Percentiles rank a stretch among this genome's conserved stretches.
Evolutionary conservation across 2,888 invertebrate genomes (phyloP).

Genomic region (Eupithecia tripunctaria): DNA sequence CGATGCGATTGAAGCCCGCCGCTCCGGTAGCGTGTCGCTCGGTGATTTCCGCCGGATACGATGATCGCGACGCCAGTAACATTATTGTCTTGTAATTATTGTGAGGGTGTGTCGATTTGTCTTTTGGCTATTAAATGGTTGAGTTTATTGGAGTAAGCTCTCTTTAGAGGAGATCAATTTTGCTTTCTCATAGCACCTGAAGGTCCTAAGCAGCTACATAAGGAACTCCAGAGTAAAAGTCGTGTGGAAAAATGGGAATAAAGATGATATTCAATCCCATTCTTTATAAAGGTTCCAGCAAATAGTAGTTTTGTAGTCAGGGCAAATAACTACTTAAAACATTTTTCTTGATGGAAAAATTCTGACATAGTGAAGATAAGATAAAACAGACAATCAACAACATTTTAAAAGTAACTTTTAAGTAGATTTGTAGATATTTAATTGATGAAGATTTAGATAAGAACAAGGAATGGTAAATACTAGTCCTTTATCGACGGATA

Average conservation of each 20-base stretch:
- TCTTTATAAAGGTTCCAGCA: background rate
- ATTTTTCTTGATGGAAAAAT: background rate
- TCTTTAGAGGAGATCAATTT: background rate
- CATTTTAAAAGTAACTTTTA: background rate
- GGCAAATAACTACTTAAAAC: background rate
- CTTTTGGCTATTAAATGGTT: slow-evolving; percentile 38
- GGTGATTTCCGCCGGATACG: slow-evolving; percentile 81
- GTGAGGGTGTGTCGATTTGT: slow-evolving; percentile 79
- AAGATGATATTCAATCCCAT: too few relatives aligned
- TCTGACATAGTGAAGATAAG: background rate
- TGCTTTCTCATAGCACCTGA: background rate
- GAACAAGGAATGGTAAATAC: background rate
- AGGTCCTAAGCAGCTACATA: background rate
- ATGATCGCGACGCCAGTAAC: slow-evolving; percentile 62
- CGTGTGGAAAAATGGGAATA: too few relatives aligned
- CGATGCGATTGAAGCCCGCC: slow-evolving; percentile 66
- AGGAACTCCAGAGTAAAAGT: too few relatives aligned
- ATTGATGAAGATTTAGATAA: background rate
- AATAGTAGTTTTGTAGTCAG: background rate
- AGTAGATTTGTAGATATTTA: background rate
- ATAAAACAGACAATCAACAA: background rate
- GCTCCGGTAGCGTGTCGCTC: slow-evolving; percentile 58
- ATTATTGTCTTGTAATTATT: slow-evolving; percentile 76
- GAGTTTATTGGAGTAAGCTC: background rate
- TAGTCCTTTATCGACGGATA: background rate